A percentile compares a stretch with the other conserved stretches of the same genome.
phyloP scores from a whole-genome alignment of 2,888 invertebrate genomes.

The Troides helena region DNA sequence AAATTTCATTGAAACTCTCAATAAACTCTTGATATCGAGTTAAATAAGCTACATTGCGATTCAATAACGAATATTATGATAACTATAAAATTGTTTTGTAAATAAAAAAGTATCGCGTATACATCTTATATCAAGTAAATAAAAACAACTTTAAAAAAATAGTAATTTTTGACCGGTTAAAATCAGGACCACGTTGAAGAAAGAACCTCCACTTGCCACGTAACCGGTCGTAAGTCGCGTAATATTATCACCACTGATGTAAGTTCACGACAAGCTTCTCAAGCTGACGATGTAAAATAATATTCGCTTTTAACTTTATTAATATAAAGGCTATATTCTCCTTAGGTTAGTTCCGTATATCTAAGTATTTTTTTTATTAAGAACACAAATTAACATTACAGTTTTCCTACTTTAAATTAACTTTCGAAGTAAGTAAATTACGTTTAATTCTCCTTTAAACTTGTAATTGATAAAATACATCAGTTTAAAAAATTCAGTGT shows the following conservation, averaged over 20 bases:
- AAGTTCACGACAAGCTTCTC: constrained; percentile 43
- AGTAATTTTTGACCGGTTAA: constrained; percentile 16
- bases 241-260: constrained; percentile 68
- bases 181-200: constrained; percentile 22
- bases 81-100: background rate
- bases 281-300: constrained; percentile 4
- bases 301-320: background rate
- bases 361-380: background rate
- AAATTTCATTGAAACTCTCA: background rate
- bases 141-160: background rate
- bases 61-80: background rate
- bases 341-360: background rate
- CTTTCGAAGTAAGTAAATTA: background rate
- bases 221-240: constrained; percentile 63
- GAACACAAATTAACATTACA: background rate
- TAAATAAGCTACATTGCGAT: background rate
- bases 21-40: background rate
- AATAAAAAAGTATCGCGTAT: too few relatives aligned
- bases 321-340: background rate
- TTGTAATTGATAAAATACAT: background rate
- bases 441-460: background rate
- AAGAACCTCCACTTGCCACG: constrained; percentile 32
- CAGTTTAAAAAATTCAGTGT: background rate
- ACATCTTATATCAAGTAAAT: too few relatives aligned
- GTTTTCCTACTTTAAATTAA: background rate